Conservation (phyloP, 2,113 vertebrate genomes). For the Ivindomyrus marchei region DNA sequence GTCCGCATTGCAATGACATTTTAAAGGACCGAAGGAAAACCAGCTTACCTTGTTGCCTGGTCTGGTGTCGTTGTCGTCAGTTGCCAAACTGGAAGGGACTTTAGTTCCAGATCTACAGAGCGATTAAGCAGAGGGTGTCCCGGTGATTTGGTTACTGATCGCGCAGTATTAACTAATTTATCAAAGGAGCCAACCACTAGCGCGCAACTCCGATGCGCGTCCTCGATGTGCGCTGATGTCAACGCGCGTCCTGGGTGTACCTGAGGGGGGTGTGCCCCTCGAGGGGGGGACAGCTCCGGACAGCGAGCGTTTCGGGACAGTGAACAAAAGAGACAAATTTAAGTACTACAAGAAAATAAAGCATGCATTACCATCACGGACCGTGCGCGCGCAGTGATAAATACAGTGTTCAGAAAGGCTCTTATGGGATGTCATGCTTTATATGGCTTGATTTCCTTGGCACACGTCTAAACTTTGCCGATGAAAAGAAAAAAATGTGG, state of each 20-base stretch:
- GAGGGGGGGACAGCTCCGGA: neutral
- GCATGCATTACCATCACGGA: neutral
- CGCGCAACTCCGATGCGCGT: neutral
- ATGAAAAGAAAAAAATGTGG: neutral
- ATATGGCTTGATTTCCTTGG: neutral
- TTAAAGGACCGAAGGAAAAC: neutral
- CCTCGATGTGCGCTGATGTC: neutral
- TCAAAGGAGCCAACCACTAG: neutral
- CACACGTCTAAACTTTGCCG: neutral
- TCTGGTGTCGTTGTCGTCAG: neutral
- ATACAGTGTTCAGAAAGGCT: neutral
- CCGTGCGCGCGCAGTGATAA: neutral
- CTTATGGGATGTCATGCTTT: neutral
- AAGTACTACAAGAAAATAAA: neutral
- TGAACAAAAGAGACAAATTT: neutral
- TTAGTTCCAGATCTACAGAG: neutral
- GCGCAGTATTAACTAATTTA: neutral
- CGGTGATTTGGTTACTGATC: neutral
- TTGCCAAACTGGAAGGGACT: neutral
- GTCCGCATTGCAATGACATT: neutral
- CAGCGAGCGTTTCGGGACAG: neutral
- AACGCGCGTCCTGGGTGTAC: neutral
- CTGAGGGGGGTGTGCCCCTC: neutral
- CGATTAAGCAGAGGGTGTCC: neutral
- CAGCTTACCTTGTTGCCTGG: neutral